Evolutionary conservation across 2,888 invertebrate species (phyloP).

Genomic region (Philonicus albiceps): DNA sequence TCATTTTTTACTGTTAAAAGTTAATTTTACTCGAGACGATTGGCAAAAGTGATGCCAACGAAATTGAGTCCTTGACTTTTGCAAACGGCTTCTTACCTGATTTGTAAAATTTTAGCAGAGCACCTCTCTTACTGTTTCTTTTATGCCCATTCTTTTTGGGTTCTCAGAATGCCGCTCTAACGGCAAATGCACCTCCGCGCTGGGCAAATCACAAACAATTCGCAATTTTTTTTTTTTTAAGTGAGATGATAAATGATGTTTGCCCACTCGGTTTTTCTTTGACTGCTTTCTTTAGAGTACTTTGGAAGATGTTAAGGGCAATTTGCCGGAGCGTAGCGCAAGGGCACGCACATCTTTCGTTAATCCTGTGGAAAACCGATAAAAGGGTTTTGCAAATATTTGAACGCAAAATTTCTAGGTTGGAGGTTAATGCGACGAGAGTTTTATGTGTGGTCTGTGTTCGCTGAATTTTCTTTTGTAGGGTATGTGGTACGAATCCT

Average conservation of each 20-base stretch:
- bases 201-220: not conserved
- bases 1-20: conserved; percentile 5
- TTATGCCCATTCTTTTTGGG: not conserved
- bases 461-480: not conserved
- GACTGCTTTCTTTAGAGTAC: not conserved
- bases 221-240: not conserved
- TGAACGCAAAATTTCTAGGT: not conserved
- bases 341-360: not conserved
- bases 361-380: not conserved
- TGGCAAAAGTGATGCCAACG: not conserved
- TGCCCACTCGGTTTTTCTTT: not conserved
- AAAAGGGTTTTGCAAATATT: conserved; percentile 11
- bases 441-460: not conserved
- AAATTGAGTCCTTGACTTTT: conserved; percentile 10
- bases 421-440: not conserved
- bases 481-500: no score
- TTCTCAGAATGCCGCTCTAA: not conserved
- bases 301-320: not conserved
- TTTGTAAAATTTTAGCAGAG: not conserved
- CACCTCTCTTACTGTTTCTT: not conserved
- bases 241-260: not conserved
- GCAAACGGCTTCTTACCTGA: not conserved
- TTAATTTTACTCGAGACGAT: not conserved
- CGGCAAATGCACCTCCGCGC: not conserved
- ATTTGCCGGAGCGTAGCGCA: not conserved